Percentiles rank a stretch among this genome's conserved stretches.
phyloP scores from a whole-genome alignment of 2,888 invertebrate genomes.

The Neria commutata region DNA sequence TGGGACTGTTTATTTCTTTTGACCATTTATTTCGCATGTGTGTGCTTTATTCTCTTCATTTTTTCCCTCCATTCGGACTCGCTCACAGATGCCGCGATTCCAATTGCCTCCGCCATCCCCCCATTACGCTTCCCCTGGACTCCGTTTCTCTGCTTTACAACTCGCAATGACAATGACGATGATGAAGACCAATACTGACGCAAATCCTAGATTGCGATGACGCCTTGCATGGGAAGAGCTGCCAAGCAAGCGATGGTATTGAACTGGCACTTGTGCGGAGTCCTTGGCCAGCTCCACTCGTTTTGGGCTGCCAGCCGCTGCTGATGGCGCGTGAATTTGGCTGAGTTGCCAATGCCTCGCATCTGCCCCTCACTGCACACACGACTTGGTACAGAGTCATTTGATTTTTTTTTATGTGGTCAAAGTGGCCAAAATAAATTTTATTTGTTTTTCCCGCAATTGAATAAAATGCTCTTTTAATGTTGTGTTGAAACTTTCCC shows the following conservation, averaged over 20 bases:
- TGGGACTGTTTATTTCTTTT: slow-evolving; percentile 63
- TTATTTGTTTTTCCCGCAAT: slow-evolving; percentile 57
- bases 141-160: no score
- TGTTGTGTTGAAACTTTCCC: slow-evolving; percentile 30
- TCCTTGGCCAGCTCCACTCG: neutral
- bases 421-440: slow-evolving; percentile 51
- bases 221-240: slow-evolving; percentile 44
- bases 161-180: slow-evolving; percentile 42
- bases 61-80: neutral
- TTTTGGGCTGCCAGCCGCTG: neutral
- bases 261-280: neutral
- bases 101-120: slow-evolving; percentile 58
- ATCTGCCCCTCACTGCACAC: slow-evolving; percentile 40
- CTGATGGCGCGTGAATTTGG: slow-evolving; percentile 15
- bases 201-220: slow-evolving; percentile 35
- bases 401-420: slow-evolving; percentile 52
- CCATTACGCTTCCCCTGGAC: no score
- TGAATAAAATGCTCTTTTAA: slow-evolving; percentile 56
- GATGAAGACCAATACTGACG: slow-evolving; percentile 43
- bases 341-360: slow-evolving; percentile 19
- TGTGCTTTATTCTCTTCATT: slow-evolving; percentile 19
- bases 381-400: slow-evolving; percentile 47
- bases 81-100: slow-evolving; percentile 35
- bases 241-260: slow-evolving; percentile 1
- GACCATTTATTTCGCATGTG: slow-evolving; percentile 58